Evolutionary conservation across 2,888 invertebrate genomes (phyloP), one percentile per base, ranked within the genome.

Genomic region (Drosophila stalkeri): DNA sequence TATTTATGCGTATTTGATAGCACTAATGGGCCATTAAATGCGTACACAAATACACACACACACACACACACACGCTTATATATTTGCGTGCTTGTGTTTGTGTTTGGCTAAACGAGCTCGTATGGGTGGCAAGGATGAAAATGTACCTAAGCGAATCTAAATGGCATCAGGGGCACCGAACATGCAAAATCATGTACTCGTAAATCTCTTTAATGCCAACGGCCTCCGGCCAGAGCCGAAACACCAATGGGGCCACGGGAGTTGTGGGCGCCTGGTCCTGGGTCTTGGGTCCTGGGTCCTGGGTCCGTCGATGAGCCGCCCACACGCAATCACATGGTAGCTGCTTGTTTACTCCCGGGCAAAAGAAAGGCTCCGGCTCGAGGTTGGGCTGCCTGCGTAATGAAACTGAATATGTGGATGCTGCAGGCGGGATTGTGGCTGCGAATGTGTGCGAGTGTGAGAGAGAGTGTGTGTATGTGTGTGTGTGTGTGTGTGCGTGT

Each of bases 161-260:
- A 90, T 89, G 87, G 82, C 82, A 89, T 89, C 89, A 67, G 81
- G 82, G 80, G 84, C 86, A 81, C 89, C 82, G 88, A 89, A 91
- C 91, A 91, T 91, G 91, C 91, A 91, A 91, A 91, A 91, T 91
- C 91, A 91, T 91, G 91, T 91, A 91, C 90, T 91, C 91, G 90
- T 91, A 91, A 87, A 91, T 91, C 91, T 91, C 78, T 80, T 90
- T 91, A 91, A 91, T 91, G 82, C 88, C 86, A 70, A 75, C 85
- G 77, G 86, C 83, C 87, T 83, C 82, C 82, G 87, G 86, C 67
- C 78, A 68, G 52, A 74, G 71, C 70, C 43, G 43, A 66, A 77
- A 86, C 72, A 82, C 65, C 60, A 44, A 33, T 43, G 39, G 51
- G 62, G 62, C 39, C 37, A 39, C 64, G 74, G 46, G 46, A 69